A percentile compares a stretch with the other conserved stretches of the same genome.
Conservation (phyloP, 2,113 vertebrate genomes). For the Piaya cayana region DNA sequence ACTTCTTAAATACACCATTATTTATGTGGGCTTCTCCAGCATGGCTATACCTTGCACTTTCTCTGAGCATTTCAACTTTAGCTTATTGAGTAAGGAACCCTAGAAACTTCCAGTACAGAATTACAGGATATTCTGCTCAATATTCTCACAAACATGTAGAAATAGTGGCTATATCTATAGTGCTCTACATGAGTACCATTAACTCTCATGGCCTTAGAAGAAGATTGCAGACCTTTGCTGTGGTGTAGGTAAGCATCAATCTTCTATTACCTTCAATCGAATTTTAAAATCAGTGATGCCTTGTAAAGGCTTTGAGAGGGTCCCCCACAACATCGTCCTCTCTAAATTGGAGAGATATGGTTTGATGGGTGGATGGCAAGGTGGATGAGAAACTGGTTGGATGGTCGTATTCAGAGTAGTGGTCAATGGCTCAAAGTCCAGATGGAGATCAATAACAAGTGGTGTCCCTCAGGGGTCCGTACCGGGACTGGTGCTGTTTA, state of each 20-base stretch:
- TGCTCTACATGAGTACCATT: neutral
- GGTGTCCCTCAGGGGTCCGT: too few relatives aligned
- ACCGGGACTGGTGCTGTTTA: too few relatives aligned
- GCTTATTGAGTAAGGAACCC: neutral
- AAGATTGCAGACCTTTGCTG: neutral
- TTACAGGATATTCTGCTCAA: neutral
- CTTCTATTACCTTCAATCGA: neutral
- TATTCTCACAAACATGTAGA: neutral
- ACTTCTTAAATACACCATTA: neutral
- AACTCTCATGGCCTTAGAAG: accelerated
- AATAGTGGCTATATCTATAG: neutral
- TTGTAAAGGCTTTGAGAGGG: too few relatives aligned
- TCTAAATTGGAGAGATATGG: too few relatives aligned
- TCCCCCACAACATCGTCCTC: too few relatives aligned
- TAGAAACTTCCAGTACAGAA: neutral
- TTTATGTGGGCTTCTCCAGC: neutral
- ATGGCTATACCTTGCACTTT: neutral
- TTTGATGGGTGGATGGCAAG: too few relatives aligned
- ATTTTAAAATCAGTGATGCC: neutral
- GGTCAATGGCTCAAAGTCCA: too few relatives aligned
- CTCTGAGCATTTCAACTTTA: neutral
- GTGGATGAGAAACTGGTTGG: too few relatives aligned
- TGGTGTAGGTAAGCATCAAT: accelerated
- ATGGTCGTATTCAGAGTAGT: too few relatives aligned
- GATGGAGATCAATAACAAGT: too few relatives aligned